These are phyloP conservation scores for Lytechinus pictus DNA, from an alignment of 35 echinoderm and acorn worm species.

Conservation along the genomic window DNA sequence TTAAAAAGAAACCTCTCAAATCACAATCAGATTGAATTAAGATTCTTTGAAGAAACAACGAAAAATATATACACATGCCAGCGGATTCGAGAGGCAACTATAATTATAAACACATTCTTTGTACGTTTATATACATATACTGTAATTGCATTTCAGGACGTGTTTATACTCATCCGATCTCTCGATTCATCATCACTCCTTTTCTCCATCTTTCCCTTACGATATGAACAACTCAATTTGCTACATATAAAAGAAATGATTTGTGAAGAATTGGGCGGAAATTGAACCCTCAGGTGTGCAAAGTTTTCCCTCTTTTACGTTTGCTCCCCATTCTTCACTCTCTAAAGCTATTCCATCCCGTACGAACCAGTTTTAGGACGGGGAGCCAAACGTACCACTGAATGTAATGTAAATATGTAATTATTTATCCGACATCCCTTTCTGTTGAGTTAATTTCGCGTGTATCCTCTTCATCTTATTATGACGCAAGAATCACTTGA, in stretches of 20 bases:
- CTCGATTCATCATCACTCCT: background rate
- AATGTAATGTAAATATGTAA: background rate
- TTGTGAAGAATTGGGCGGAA: constrained; percentile 16
- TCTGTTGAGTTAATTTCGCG: background rate
- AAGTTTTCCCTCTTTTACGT: background rate
- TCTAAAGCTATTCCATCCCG: background rate
- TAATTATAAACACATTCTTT: too few relatives aligned
- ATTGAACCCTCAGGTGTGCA: background rate
- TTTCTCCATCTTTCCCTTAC: background rate
- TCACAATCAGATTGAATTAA: too few relatives aligned
- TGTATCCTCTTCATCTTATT: background rate
- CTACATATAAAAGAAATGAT: constrained; percentile 5
- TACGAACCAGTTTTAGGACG: background rate
- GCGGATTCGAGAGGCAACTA: too few relatives aligned
- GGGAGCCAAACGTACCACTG: background rate
- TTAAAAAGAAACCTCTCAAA: too few relatives aligned
- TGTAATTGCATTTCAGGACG: background rate
- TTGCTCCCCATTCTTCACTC: background rate
- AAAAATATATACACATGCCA: too few relatives aligned
- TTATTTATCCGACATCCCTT: background rate
- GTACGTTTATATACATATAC: background rate
- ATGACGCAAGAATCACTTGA: background rate
- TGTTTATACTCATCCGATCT: background rate
- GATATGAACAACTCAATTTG: constrained; percentile 2
- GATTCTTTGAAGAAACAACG: too few relatives aligned